Evolutionary conservation across 2,797 vertebrate genomes (phyloP).

Genomic region (Pteropus rufus): DNA sequence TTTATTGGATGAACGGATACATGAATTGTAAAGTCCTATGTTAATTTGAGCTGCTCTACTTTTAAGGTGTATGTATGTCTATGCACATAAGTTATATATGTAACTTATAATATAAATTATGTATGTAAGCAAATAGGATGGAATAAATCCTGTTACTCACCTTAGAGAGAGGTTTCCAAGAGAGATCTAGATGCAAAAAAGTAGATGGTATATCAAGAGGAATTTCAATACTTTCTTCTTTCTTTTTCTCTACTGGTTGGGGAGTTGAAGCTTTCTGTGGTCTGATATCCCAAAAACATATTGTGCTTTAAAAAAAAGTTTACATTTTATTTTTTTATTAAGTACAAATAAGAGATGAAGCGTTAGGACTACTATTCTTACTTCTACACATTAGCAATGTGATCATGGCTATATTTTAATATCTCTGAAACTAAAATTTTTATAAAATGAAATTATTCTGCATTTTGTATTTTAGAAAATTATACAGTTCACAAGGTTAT

Average conservation of each 20-base stretch:
- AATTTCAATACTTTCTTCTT: constrained; percentile 79
- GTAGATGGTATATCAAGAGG: constrained; percentile 81
- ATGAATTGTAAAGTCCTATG: background rate
- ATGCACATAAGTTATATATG: background rate
- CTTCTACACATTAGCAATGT: background rate
- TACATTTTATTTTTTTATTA: background rate
- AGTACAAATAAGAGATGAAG: background rate
- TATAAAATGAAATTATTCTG: background rate
- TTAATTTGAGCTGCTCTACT: background rate
- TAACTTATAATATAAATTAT: background rate
- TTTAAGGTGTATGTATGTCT: background rate
- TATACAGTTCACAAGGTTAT: background rate
- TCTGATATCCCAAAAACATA: constrained; percentile 94
- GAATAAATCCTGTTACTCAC: constrained; percentile 76
- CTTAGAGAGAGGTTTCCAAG: constrained; percentile 91
- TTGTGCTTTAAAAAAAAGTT: constrained; percentile 80
- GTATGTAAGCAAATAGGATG: background rate
- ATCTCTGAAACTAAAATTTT: constrained; percentile 22
- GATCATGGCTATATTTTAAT: background rate
- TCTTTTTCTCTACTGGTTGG: constrained; percentile 76
- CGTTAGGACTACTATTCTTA: background rate
- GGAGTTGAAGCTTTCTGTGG: constrained; percentile 61
- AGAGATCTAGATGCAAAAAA: constrained; percentile 88
- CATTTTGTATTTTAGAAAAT: background rate
- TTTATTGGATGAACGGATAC: background rate